A percentile compares a stretch with the other conserved stretches of the same genome.
Evolutionary conservation across 53 echinoderm and acorn worm genomes (phyloP).

Genomic region (Henricia sp.): DNA sequence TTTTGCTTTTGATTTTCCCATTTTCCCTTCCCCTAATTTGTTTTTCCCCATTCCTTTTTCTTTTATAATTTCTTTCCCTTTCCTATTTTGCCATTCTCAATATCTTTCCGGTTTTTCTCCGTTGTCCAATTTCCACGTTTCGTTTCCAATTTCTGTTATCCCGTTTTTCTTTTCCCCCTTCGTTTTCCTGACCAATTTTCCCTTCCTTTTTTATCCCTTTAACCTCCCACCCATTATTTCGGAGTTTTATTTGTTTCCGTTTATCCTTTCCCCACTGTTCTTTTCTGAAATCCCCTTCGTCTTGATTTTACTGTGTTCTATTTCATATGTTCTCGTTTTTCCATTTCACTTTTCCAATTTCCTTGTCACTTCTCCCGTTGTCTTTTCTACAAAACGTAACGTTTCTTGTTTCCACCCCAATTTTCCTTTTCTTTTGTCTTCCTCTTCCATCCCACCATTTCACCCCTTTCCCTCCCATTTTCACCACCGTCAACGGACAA

Average conservation of each 20-base stretch:
- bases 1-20: background rate
- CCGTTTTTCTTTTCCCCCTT: background rate
- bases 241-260: too few relatives aligned
- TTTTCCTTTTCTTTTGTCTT: background rate
- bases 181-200: background rate
- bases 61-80: background rate
- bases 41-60: background rate
- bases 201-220: background rate
- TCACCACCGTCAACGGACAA: too few relatives aligned
- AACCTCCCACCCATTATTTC: too few relatives aligned
- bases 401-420: background rate
- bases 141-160: background rate
- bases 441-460: background rate
- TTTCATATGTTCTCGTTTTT: too few relatives aligned
- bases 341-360: background rate
- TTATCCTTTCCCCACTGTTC: background rate
- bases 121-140: background rate
- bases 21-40: background rate
- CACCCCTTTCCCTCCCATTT: background rate
- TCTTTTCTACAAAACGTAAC: background rate
- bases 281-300: slow-evolving; percentile 18
- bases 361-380: background rate
- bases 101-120: background rate
- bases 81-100: too few relatives aligned
- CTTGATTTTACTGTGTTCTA: too few relatives aligned